Conservation (phyloP, 2,888 invertebrate species). For the Cepaea hortensis region DNA sequence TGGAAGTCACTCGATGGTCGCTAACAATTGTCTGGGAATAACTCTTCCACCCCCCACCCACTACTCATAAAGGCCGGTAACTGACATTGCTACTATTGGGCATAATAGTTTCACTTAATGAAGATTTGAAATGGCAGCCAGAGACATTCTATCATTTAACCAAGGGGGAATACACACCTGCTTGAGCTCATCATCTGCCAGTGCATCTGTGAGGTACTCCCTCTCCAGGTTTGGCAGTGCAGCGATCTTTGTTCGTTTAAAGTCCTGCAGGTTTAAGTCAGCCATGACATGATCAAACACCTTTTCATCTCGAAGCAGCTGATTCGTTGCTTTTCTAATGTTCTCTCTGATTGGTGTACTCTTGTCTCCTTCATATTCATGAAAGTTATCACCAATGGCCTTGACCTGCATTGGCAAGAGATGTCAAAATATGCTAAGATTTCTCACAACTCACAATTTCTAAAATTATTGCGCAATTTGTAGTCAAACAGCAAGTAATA, state of each 20-base stretch:
- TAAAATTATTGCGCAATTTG: too few relatives aligned
- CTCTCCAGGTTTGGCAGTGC: constrained; percentile 49
- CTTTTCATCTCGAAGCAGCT: constrained; percentile 48
- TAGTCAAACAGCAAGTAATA: too few relatives aligned
- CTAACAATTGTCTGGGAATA: too few relatives aligned
- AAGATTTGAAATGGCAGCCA: not conserved
- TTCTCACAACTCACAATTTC: too few relatives aligned
- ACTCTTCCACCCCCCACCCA: too few relatives aligned
- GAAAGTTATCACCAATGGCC: constrained; percentile 51
- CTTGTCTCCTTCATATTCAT: constrained; percentile 15
- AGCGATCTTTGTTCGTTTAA: constrained; percentile 40
- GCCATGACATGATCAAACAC: constrained; percentile 45
- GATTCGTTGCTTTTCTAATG: constrained; percentile 32
- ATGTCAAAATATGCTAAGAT: not conserved
- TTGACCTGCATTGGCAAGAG: constrained; percentile 35
- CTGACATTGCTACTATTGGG: too few relatives aligned
- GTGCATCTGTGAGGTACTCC: not conserved
- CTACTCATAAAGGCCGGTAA: too few relatives aligned
- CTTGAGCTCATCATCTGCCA: not conserved
- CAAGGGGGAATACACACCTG: constrained; percentile 6
- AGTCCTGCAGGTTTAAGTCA: constrained; percentile 33
- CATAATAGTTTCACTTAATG: too few relatives aligned
- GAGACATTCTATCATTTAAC: not conserved
- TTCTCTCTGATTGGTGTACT: not conserved
- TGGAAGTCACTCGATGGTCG: too few relatives aligned